Conservation (phyloP, 2,113 vertebrate genomes). For the Toxotes chatareus region DNA sequence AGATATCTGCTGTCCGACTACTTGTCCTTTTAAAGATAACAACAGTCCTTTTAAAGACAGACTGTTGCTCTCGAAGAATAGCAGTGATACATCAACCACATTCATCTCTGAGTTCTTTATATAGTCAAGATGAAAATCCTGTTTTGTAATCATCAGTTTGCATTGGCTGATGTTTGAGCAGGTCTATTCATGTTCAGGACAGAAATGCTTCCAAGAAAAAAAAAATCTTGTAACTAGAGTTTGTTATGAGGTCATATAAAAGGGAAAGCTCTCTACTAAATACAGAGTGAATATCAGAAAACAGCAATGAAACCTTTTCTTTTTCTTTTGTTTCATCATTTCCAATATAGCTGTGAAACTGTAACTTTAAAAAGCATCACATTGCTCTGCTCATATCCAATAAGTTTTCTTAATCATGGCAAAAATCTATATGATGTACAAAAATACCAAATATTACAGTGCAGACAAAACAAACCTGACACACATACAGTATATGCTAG, state of each 20-base stretch:
- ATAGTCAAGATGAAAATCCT: not conserved
- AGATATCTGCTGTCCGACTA: not conserved
- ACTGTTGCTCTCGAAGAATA: not conserved
- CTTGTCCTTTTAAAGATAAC: constrained; percentile 45
- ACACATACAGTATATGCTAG: not conserved
- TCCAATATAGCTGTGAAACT: not conserved
- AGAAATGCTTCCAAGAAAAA: not conserved
- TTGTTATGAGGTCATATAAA: not conserved
- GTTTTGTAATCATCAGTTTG: constrained; percentile 5
- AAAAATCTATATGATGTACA: not conserved
- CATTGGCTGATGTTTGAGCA: not conserved
- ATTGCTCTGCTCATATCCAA: no score
- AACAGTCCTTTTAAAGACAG: not conserved
- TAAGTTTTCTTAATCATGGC: not conserved
- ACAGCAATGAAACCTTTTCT: not conserved
- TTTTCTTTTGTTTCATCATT: not conserved
- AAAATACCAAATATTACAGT: not conserved
- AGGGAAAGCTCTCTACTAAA: not conserved
- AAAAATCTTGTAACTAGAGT: not conserved
- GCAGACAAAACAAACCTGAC: not conserved
- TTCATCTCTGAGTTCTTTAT: not conserved
- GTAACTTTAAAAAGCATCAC: not conserved
- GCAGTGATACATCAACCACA: not conserved
- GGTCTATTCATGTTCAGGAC: not conserved
- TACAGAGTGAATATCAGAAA: not conserved